phyloP scores from a whole-genome alignment of 2,113 vertebrate genomes.

The Felis chaus region DNA sequence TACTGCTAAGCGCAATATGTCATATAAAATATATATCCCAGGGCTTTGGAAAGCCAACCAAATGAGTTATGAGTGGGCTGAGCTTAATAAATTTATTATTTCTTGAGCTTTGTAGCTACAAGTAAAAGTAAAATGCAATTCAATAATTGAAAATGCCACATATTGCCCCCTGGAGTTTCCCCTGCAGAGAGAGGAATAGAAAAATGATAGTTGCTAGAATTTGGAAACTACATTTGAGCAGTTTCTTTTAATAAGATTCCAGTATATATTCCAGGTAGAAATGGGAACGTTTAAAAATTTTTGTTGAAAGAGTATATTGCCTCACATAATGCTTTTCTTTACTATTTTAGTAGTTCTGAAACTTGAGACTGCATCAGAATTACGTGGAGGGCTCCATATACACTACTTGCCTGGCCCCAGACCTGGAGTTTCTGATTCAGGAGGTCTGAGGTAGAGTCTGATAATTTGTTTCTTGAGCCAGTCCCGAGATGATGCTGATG shows the following conservation, averaged over 20 bases:
- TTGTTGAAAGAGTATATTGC: neutral
- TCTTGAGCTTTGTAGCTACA: neutral
- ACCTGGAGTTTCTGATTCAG: neutral
- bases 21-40: neutral
- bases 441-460: neutral
- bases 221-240: neutral
- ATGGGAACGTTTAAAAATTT: neutral
- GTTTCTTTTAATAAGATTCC: neutral
- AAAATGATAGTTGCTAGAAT: neutral
- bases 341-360: neutral
- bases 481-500: neutral
- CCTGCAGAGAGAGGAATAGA: neutral
- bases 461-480: neutral
- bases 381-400: neutral
- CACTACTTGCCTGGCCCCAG: neutral
- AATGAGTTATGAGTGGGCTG: neutral
- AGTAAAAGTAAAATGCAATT: slow-evolving; percentile 45
- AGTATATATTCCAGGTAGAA: neutral
- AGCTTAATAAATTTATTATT: slow-evolving; percentile 28
- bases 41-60: slow-evolving; percentile 8
- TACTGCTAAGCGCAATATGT: neutral
- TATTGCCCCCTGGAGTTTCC: neutral
- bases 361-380: neutral
- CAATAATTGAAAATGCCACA: slow-evolving; percentile 37
- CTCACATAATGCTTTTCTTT: neutral